Percentiles rank a stretch among this genome's conserved stretches.
These are phyloP conservation scores for Empidonax traillii DNA, from an alignment of 2,113 vertebrate genomes.

Conservation along the genomic window DNA sequence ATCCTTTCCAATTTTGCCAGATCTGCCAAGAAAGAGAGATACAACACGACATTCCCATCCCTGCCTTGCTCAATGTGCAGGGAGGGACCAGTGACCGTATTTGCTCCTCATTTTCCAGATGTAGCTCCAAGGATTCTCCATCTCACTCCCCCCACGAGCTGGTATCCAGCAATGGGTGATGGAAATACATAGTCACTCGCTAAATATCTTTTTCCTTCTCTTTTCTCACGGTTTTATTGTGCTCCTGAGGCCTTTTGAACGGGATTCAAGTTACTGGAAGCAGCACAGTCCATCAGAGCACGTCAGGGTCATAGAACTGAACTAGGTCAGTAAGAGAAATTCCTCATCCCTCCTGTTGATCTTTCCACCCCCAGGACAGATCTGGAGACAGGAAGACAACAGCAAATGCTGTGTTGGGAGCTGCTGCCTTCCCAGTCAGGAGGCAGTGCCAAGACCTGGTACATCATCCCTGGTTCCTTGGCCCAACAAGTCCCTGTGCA, in stretches of 20 bases:
- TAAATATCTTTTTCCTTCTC: background rate
- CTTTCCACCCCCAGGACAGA: background rate
- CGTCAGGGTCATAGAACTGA: background rate
- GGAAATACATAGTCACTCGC: background rate
- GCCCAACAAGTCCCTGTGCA: background rate
- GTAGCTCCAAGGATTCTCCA: background rate
- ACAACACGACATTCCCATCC: background rate
- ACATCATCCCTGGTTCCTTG: background rate
- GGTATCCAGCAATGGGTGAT: background rate
- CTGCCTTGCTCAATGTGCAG: background rate
- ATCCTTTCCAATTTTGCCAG: background rate
- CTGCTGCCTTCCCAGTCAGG: background rate
- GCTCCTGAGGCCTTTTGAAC: background rate
- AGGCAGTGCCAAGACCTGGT: accelerated
- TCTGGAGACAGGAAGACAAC: background rate
- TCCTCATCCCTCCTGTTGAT: background rate
- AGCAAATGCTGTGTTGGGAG: background rate
- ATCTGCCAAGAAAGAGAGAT: background rate
- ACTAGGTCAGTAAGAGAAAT: background rate
- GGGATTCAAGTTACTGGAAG: background rate
- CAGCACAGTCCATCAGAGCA: background rate
- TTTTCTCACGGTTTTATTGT: background rate
- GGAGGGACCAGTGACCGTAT: background rate
- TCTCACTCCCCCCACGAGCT: background rate
- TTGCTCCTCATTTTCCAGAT: background rate